Base-by-base conservation (phyloP, 1,140 invertebrate genomes). In the Phymorhynchus buccinoides region DNA sequence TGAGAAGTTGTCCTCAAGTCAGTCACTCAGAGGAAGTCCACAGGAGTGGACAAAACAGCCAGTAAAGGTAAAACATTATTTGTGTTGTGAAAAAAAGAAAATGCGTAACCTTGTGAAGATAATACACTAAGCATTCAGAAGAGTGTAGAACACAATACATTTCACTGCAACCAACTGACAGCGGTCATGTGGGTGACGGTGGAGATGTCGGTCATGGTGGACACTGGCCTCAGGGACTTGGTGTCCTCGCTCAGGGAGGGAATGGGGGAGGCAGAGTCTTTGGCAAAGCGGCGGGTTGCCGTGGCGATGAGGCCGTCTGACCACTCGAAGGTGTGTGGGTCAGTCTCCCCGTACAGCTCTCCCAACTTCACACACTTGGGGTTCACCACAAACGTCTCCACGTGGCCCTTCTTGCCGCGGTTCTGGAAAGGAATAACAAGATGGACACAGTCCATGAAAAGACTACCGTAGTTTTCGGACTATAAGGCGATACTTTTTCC, bases 281-380 rank as follows among this genome's bases (percentile, higher is more conserved):
- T 89, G 37, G 91, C 88, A 84, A 93, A 93, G 32, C 88, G 89
- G 30, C 92, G 86, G 14, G 89, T 90, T 44, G 91, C 91, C 41
- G 88, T 89, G 22, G 91, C 92, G 77, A 93, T 93, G 3, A 93
- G 88, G 2, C 97, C 97, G 94, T 98, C 96, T 87, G 95, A 94
- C 96, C 97, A 97, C 93, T 97, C 96, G 62, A 96, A 95, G 1
- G 96, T 97, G 18, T 94, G 94, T 83, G 96, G 93, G 93, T 97
- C 96, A 90, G 96, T 97, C 91, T 97, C 96, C 12, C 97, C 97
- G 90, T 97, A 97, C 41, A 97, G 92, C 93, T 97, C 96, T 9
- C 95, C 96, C 73, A 97, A 92, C 85, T 95, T 96, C 30, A 97
- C 91, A 84, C 96, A 96, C 91, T 97, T 97, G 0, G 96, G 96